Evolutionary conservation across 2,797 vertebrate genomes (phyloP).

Genomic region (Siniperca scherzeri): DNA sequence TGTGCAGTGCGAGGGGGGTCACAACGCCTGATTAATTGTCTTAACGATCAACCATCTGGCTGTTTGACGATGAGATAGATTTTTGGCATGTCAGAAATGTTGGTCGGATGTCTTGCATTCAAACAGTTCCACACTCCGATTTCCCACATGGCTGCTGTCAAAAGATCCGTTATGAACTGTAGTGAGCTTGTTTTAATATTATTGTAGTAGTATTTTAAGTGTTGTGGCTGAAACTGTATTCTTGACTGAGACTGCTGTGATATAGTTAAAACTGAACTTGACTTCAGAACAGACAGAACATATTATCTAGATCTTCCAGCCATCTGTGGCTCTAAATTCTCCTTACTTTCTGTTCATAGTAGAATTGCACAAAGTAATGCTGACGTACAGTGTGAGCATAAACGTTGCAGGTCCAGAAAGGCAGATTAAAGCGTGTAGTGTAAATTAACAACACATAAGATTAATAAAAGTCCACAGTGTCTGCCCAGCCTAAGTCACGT

Average conservation of each 20-base stretch:
- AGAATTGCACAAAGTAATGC: background rate
- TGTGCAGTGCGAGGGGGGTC: background rate
- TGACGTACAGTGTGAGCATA: background rate
- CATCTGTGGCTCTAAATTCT: background rate
- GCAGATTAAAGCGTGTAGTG: background rate
- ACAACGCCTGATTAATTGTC: background rate
- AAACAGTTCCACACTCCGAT: background rate
- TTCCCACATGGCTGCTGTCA: slow-evolving; percentile 9
- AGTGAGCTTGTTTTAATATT: background rate
- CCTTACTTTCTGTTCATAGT: background rate
- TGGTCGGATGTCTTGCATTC: background rate
- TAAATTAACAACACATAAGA: background rate
- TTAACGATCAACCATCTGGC: slow-evolving; percentile 6
- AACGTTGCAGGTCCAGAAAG: background rate
- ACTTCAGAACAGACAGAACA: background rate
- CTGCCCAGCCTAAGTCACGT: background rate
- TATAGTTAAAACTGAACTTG: background rate
- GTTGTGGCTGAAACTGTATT: slow-evolving; percentile 2
- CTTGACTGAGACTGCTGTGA: slow-evolving; percentile 6
- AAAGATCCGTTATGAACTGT: background rate
- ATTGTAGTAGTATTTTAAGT: background rate
- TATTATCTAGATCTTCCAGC: background rate
- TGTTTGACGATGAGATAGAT: background rate
- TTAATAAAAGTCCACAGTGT: background rate
- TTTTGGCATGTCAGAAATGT: slow-evolving; percentile 1